Conservation (phyloP, 92 coral and sea anemone genomes). For the Micromussa lordhowensis region DNA sequence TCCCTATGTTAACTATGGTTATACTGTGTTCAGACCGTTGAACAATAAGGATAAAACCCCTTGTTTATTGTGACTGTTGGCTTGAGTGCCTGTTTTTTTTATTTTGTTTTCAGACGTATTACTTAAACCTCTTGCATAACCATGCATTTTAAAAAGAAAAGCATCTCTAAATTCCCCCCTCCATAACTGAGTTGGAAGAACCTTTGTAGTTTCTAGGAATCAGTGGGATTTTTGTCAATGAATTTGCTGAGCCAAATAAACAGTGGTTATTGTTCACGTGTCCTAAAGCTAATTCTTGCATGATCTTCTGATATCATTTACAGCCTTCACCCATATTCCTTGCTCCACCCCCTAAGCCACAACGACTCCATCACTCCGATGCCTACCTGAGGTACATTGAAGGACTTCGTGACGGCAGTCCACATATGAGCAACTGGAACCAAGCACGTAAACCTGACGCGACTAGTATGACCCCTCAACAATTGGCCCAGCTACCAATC, state of each 20-base stretch:
- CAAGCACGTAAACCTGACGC: conserved; percentile 94
- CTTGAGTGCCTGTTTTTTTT: background rate
- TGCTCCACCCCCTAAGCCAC: conserved; percentile 95
- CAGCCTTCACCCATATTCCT: conserved; percentile 93
- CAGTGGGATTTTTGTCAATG: too few species aligned
- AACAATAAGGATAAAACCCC: too few species aligned
- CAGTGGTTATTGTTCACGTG: too few species aligned
- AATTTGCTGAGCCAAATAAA: too few species aligned
- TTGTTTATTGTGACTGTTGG: background rate
- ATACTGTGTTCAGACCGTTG: too few species aligned
- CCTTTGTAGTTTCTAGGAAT: too few species aligned
- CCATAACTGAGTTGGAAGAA: too few species aligned
- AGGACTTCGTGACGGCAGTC: conserved; percentile 98
- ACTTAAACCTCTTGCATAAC: too few species aligned
- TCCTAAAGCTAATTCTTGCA: background rate
- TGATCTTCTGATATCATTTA: conserved; percentile 2
- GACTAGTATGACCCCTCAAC: conserved; percentile 89
- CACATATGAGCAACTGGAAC: conserved; percentile 98
- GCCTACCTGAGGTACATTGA: conserved; percentile 99
- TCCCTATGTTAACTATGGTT: too few species aligned
- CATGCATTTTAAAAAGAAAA: too few species aligned
- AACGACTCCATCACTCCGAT: conserved; percentile 93
- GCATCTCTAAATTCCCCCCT: too few species aligned
- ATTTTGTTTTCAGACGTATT: background rate
- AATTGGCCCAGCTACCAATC: conserved; percentile 93